phyloP scores from a whole-genome alignment of 2,113 vertebrate species.

The Bagarius yarrelli region DNA sequence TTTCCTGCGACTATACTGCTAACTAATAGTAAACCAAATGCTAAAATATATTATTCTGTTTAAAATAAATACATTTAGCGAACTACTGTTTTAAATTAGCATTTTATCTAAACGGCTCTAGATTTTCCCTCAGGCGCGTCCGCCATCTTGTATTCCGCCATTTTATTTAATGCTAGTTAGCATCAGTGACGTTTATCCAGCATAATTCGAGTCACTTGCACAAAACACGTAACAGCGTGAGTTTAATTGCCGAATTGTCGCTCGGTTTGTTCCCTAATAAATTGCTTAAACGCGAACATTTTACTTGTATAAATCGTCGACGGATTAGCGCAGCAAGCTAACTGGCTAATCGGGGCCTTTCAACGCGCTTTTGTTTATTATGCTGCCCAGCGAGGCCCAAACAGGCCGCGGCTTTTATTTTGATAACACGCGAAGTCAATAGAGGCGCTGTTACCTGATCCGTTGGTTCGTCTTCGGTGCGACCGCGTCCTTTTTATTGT shows the following conservation, averaged over 20 bases:
- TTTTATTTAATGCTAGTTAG: constrained; percentile 61
- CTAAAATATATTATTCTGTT: not conserved
- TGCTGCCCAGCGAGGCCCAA: constrained; percentile 70
- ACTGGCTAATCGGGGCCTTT: constrained; percentile 59
- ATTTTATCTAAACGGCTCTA: not conserved
- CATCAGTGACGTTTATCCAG: constrained; percentile 18
- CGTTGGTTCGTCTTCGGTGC: constrained; percentile 62
- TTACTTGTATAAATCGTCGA: not conserved
- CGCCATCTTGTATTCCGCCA: constrained; percentile 68
- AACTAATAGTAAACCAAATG: not conserved
- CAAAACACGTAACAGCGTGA: not conserved
- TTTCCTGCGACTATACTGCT: not conserved
- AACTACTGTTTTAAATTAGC: not conserved
- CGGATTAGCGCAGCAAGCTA: constrained; percentile 52
- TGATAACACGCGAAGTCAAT: constrained; percentile 44
- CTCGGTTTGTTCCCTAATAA: not conserved
- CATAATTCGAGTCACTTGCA: too few species aligned
- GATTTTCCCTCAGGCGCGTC: constrained; percentile 24
- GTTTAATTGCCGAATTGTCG: not conserved
- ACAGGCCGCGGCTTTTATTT: constrained; percentile 63
- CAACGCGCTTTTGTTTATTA: constrained; percentile 69
- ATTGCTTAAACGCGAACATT: not conserved
- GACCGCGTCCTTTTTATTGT: constrained; percentile 59
- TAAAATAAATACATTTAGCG: not conserved
- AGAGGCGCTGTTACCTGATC: constrained; percentile 71